These are phyloP conservation scores for Oryzias curvinotus DNA, from an alignment of 2,113 vertebrate species.

Conservation along the genomic window DNA sequence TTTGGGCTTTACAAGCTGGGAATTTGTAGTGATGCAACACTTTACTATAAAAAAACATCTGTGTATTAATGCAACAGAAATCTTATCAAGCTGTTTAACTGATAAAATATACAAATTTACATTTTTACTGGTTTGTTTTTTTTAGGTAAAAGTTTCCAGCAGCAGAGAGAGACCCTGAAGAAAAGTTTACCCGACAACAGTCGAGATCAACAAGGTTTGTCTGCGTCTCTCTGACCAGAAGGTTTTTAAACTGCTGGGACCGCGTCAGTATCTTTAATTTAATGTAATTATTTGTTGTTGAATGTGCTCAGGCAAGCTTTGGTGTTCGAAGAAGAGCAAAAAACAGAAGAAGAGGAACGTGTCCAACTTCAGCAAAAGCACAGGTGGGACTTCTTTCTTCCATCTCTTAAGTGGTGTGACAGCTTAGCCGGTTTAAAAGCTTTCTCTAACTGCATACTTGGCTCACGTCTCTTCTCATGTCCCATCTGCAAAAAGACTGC, in stretches of 20 bases:
- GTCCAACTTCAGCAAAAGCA: conserved; percentile 85
- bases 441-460: background rate
- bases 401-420: background rate
- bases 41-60: no score
- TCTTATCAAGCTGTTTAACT: background rate
- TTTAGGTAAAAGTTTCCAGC: conserved; percentile 94
- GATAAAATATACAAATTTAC: background rate
- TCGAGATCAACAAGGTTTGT: conserved; percentile 88
- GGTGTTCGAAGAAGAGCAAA: conserved; percentile 93
- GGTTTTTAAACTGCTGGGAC: conserved; percentile 1
- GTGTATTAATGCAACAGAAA: no score
- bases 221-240: background rate
- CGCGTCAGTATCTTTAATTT: background rate
- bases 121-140: background rate
- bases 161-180: conserved; percentile 95
- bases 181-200: conserved; percentile 89
- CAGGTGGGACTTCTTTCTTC: conserved; percentile 75
- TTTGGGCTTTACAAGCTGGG: no score
- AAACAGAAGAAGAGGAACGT: conserved; percentile 89
- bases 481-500: background rate
- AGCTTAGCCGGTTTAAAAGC: conserved; percentile 4
- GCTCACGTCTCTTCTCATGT: conserved; percentile 16
- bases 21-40: no score
- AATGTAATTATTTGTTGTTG: no score
- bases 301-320: conserved; percentile 83